These are phyloP conservation scores for Drosophila histrio DNA, from an alignment of 2,888 invertebrate genomes.

Conservation along the genomic window DNA sequence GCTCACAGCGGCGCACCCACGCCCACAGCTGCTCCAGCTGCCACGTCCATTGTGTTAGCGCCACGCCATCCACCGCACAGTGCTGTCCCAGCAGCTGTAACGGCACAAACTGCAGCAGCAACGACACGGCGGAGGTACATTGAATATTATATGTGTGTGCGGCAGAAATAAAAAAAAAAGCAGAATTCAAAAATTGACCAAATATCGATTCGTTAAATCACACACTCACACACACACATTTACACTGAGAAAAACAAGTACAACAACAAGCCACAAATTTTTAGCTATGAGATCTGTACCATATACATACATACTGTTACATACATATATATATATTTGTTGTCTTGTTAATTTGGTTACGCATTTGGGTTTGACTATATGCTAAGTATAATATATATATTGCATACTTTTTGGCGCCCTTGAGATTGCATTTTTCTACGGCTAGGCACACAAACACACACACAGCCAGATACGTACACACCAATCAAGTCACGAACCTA, in stretches of 20 bases:
- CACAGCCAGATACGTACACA: conserved; percentile 7
- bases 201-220: conserved; percentile 21
- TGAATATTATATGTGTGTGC: conserved; percentile 29
- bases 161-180: conserved; percentile 51
- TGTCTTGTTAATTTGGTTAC: conserved; percentile 76
- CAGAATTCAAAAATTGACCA: conserved; percentile 81
- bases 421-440: conserved; percentile 69
- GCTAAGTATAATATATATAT: conserved; percentile 64
- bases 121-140: conserved; percentile 90
- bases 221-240: not conserved
- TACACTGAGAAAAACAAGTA: conserved; percentile 10
- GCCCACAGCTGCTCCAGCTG: conserved; percentile 83
- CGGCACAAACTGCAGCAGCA: conserved; percentile 87
- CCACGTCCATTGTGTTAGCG: conserved; percentile 87
- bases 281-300: conserved; percentile 74
- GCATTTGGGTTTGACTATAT: conserved; percentile 78
- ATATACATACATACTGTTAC: conserved; percentile 43
- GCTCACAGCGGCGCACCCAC: conserved; percentile 84
- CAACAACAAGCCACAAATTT: conserved; percentile 38
- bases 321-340: conserved; percentile 63
- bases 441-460: conserved; percentile 50
- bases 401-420: conserved; percentile 76
- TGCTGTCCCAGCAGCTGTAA: conserved; percentile 72
- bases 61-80: conserved; percentile 85
- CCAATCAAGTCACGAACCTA: conserved; percentile 23